Base-by-base conservation (phyloP, 2,797 vertebrate species). In the Ataeniobius toweri region DNA sequence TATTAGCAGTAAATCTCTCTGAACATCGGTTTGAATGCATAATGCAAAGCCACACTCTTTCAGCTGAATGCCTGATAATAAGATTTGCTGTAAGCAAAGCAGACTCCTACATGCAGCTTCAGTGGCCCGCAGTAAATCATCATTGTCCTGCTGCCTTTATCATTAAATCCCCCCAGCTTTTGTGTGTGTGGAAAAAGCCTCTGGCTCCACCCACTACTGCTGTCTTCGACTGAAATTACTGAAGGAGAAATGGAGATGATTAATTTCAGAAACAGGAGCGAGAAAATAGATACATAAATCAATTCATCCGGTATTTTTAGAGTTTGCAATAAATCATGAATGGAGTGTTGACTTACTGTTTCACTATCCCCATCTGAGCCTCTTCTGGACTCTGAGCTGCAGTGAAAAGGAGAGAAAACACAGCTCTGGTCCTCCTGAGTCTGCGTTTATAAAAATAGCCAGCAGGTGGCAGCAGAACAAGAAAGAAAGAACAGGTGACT, bases 351-450 rank as follows among this genome's bases (percentile, higher is more conserved):
- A 97, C 97, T 96, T 94, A 99, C 98, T 93, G 96, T 97, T 94
- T 98, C 96, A 55, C 95, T 97, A 93, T 98, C 97, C 85, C 95
- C 96, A 87, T 97, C 96, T 39, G 96, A 97, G 94, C 94, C 94
- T 76, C 95, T 92, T 91, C 94, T 96, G 93, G 96, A 95, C 84
- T 95, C 96, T 55, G 96, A 91, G 92, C 94, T 94, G 94, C 93
- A 95, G 94, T 98, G 98, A 87, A 99, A 96, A 71, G 98, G 97
- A 93, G 98, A 99, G 91, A 96, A 97, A 91, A 98, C 96, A 97
- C 98, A 98, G 95, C 96, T 96, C 95, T 95, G 95, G 82, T 98
- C 97, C 74, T 98, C 98, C 93, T 97, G 96, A 94, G 96, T 95
- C 96, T 98, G 96, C 85, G 73, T 83, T 69, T 79, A 53, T 6